Conservation (phyloP, 2,888 invertebrate species). For the Melanophora roralis region DNA sequence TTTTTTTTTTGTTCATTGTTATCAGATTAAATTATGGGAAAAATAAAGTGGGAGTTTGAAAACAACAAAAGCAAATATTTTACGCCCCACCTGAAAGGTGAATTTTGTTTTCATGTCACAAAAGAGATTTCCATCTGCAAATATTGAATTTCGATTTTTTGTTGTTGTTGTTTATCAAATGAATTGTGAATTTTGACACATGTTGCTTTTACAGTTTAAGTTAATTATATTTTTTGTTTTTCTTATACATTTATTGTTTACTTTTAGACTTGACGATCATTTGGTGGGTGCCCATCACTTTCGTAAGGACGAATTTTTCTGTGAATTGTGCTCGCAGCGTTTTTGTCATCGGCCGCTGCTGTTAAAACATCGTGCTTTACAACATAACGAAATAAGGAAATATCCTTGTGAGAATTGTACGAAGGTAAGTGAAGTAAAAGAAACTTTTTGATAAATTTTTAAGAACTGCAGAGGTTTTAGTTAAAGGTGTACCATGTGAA, state of each 20-base stretch:
- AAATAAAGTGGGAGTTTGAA: slow-evolving; percentile 25
- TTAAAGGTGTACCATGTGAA: too few species aligned
- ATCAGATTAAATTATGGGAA: slow-evolving; percentile 37
- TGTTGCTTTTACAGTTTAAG: slow-evolving; percentile 26
- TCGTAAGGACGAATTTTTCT: slow-evolving; percentile 86
- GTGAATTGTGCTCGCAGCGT: slow-evolving; percentile 89
- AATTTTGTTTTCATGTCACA: slow-evolving; percentile 50
- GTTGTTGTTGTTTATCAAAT: slow-evolving; percentile 24
- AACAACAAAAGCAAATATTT: slow-evolving; percentile 38
- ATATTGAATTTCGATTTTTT: slow-evolving; percentile 53
- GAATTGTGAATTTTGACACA: slow-evolving; percentile 57
- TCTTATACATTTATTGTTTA: not conserved
- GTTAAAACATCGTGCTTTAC: slow-evolving; percentile 88
- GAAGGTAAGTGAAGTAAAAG: slow-evolving; percentile 80
- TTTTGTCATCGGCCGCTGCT: slow-evolving; percentile 90
- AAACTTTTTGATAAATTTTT: too few species aligned
- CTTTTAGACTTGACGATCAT: slow-evolving; percentile 88
- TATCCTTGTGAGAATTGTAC: slow-evolving; percentile 96
- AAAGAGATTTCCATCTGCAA: slow-evolving; percentile 57
- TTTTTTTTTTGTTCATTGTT: slow-evolving; percentile 2
- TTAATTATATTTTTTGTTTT: slow-evolving; percentile 35
- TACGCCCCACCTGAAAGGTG: slow-evolving; percentile 16
- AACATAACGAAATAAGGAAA: slow-evolving; percentile 88
- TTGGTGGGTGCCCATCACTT: slow-evolving; percentile 87
- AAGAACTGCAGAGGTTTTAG: too few species aligned